Base-by-base conservation (phyloP, 1,140 invertebrate genomes). In the Asobara japonica region DNA sequence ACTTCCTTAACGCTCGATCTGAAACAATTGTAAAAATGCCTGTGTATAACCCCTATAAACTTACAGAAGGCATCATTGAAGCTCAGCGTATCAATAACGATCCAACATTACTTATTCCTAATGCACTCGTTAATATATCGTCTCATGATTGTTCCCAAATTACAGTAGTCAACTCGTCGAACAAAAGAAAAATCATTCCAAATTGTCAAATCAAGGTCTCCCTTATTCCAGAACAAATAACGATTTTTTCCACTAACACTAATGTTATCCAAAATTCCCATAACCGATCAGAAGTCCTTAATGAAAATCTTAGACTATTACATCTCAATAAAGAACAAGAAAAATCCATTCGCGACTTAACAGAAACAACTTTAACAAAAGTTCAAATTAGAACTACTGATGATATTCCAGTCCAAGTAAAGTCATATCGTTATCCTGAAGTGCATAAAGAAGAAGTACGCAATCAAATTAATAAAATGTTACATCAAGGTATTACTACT, bases 301-400 rank as follows among this genome's bases (percentile, higher is more conserved):
- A 69, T 22, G 27, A 65, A 72, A 29, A 68, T 8, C 62, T 66
- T 68, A 27, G 22, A 1, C 31, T 73, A 65, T 62, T 1, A 41
- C 73, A 71, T 51, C 73, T 73, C n/a, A 45, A 36, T 60, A n/a
- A 41, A 60, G 7, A 48, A 41, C 69, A 61, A 27, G 56, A 61
- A 61, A 20, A 33, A 48, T 2, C 20, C 30, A 67, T 27, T 29
- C 25, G n/a, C 29, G 22, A 38, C 4, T 33, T 69, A 30, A 56
- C 67, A 22, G 13, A 16, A 27, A 69, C 67, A 6, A 69, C 36
- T n/a, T 16, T 30, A 13, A 27, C 16, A 18, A 13, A n/a, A 13
- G 45, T 30, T 18, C 8, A 13, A 8, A 68, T 68, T 30, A 41
- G 27, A 10, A 65, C 62, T 0, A 31, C 30, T 3, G 20, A n/a